These are phyloP conservation scores for Hydractinia symbiolongicarpus DNA, from an alignment of 30 jellyfish, hydroid and myxozoan species.

Conservation along the genomic window DNA sequence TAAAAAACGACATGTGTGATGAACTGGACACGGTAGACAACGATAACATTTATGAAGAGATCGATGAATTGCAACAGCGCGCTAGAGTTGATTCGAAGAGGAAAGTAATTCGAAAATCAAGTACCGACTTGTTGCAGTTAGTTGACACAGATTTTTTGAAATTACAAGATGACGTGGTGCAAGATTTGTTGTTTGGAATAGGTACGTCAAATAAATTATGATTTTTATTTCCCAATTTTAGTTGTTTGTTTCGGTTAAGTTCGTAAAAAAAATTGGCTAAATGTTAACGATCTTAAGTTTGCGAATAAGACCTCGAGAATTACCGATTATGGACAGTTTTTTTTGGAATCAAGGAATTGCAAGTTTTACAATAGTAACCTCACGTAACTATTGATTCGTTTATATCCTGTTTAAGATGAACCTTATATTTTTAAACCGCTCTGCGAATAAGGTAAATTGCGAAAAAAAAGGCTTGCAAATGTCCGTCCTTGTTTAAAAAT, in stretches of 20 bases:
- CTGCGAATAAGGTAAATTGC: too few species aligned
- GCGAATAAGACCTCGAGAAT: too few species aligned
- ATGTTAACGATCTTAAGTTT: too few species aligned
- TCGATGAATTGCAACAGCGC: not conserved
- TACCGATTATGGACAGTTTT: too few species aligned
- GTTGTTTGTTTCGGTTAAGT: not conserved
- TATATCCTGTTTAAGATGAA: too few species aligned
- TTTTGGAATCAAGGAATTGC: too few species aligned
- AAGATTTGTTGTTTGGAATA: conserved; percentile 12
- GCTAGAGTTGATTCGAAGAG: not conserved
- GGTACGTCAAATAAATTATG: not conserved
- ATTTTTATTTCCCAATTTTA: not conserved
- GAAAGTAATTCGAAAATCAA: not conserved
- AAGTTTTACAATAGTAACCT: too few species aligned
- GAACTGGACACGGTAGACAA: not conserved
- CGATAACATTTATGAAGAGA: not conserved
- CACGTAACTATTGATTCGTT: too few species aligned
- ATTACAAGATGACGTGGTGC: conserved; percentile 3
- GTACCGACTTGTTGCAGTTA: not conserved
- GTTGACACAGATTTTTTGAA: not conserved
- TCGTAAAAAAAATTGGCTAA: too few species aligned
- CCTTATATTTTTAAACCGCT: too few species aligned
- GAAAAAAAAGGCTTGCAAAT: too few species aligned
- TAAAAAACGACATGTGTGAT: not conserved
- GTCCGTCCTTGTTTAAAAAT: too few species aligned